phyloP scores from a whole-genome alignment of 2,888 invertebrate species.

The Callimorpha dominula region DNA sequence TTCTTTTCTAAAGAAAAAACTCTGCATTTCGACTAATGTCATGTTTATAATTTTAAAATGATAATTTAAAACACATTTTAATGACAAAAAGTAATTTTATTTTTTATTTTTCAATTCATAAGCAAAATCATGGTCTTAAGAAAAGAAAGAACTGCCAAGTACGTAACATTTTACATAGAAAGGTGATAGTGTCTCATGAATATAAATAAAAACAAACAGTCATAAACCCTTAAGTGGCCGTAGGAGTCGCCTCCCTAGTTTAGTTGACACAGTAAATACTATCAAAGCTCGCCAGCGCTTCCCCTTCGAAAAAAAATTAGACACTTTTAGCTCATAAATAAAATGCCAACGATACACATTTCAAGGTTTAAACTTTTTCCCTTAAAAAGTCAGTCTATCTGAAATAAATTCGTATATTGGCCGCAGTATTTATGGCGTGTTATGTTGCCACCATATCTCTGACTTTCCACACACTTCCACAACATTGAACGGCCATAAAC shows the following conservation, averaged over 20 bases:
- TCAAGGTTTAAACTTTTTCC: slow-evolving; percentile 36
- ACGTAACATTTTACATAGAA: not conserved
- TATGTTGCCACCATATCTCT: slow-evolving; percentile 72
- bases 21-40: not conserved
- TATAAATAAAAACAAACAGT: slow-evolving; percentile 24
- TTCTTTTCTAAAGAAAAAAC: not conserved
- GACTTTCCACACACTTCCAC: slow-evolving; percentile 78
- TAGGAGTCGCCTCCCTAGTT: slow-evolving; percentile 4
- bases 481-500: slow-evolving; percentile 78
- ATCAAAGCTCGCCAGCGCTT: slow-evolving; percentile 28
- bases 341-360: slow-evolving; percentile 31
- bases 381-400: slow-evolving; percentile 24
- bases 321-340: slow-evolving; percentile 37
- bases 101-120: not conserved
- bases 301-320: slow-evolving; percentile 20
- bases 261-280: slow-evolving; percentile 31
- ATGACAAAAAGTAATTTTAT: no score
- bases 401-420: slow-evolving; percentile 63
- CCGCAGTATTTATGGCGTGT: slow-evolving; percentile 76
- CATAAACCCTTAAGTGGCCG: slow-evolving; percentile 29
- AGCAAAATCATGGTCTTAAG: not conserved
- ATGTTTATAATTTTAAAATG: not conserved
- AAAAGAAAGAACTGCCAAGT: not conserved
- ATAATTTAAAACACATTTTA: not conserved
- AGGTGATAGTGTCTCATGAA: slow-evolving; percentile 13